A percentile compares a stretch with the other conserved stretches of the same genome.
phyloP scores from a whole-genome alignment of 37 sponge, comb jelly and placozoan genomes.

The Dysidea cf. avara region DNA sequence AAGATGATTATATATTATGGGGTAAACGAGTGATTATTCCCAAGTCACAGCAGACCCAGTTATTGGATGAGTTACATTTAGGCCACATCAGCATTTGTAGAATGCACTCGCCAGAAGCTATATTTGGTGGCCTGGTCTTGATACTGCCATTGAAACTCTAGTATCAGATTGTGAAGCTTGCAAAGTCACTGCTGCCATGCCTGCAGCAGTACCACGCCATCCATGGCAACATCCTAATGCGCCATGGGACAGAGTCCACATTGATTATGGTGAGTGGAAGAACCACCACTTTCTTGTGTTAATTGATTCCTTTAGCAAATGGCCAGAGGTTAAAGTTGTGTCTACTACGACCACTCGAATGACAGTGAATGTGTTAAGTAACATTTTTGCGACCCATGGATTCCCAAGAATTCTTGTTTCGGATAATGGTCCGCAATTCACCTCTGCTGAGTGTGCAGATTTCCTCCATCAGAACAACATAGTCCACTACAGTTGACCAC shows the following conservation, averaged over 20 bases:
- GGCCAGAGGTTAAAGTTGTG: background rate
- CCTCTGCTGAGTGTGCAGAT: background rate
- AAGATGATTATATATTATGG: background rate
- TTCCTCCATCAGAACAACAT: background rate
- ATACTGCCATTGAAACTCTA: background rate
- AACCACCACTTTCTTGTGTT: background rate
- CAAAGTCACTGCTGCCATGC: background rate
- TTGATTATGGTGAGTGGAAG: background rate
- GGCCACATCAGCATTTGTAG: background rate
- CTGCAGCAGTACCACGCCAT: background rate
- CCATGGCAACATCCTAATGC: background rate
- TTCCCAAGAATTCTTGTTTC: background rate
- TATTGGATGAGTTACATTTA: background rate
- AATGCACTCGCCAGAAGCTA: background rate
- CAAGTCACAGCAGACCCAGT: background rate
- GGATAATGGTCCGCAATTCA: slow-evolving; percentile 8
- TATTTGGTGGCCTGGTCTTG: background rate
- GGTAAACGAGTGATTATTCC: background rate
- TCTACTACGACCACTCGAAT: background rate
- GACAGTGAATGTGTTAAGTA: background rate
- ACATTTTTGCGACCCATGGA: slow-evolving; percentile 7
- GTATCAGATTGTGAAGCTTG: background rate
- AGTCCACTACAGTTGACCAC: background rate
- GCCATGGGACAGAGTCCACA: background rate
- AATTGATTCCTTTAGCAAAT: background rate